Percentiles rank a stretch among this genome's conserved stretches.
These are phyloP conservation scores for Chaetops frenatus DNA, from an alignment of 2,113 vertebrate species.

Conservation along the genomic window DNA sequence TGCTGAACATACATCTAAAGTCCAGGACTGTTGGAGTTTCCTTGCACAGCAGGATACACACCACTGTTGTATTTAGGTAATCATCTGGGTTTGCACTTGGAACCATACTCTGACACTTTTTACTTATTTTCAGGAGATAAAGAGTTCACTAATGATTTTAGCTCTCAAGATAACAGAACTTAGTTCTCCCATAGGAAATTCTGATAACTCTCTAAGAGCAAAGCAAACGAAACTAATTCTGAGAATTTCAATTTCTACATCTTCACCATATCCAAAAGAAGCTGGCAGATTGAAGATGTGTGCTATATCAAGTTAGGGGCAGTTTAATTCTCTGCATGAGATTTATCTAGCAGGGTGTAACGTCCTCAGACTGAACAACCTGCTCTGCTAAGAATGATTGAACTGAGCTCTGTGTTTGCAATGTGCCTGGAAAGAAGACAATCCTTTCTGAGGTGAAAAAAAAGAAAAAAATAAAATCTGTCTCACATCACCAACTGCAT, in stretches of 20 bases:
- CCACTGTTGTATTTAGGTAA: background rate
- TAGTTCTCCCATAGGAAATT: background rate
- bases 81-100: background rate
- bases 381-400: background rate
- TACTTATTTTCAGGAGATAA: background rate
- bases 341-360: background rate
- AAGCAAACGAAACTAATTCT: background rate
- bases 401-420: background rate
- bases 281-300: background rate
- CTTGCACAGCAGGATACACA: background rate
- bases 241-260: background rate
- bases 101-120: background rate
- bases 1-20: background rate
- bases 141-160: background rate
- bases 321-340: background rate
- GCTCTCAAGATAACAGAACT: background rate
- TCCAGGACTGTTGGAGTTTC: too few species aligned
- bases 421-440: background rate
- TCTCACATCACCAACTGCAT: background rate
- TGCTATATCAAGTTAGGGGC: background rate
- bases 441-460: background rate
- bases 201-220: background rate
- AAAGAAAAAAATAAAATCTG: background rate
- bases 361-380: background rate
- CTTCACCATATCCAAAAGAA: background rate